These are phyloP conservation scores for Orgyia antiqua DNA, from an alignment of 2,888 invertebrate species.

Conservation along the genomic window DNA sequence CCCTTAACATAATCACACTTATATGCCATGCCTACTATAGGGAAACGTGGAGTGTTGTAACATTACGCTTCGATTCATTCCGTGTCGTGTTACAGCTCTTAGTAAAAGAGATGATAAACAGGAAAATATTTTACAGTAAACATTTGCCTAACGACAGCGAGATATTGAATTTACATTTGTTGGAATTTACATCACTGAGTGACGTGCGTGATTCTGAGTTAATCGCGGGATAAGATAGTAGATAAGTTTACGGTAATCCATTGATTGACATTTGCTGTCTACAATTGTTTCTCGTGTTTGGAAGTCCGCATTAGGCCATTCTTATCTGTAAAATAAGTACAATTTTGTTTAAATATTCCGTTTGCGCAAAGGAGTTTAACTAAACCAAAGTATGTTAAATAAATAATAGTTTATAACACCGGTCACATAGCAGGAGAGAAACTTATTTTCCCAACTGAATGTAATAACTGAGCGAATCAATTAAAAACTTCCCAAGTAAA, in stretches of 20 bases:
- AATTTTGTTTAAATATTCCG: too few species aligned
- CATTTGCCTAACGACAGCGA: conserved; percentile 6
- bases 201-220: conserved; percentile 24
- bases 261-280: too few species aligned
- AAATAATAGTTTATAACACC: conserved; percentile 10
- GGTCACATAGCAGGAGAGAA: conserved; percentile 13
- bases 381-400: conserved; percentile 4
- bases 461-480: conserved; percentile 42
- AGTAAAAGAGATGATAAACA: conserved; percentile 40
- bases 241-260: too few species aligned
- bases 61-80: conserved; percentile 42
- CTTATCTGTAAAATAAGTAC: too few species aligned
- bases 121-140: conserved; percentile 41
- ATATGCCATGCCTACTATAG: too few species aligned
- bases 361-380: too few species aligned
- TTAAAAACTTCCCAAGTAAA: conserved; percentile 49
- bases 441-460: conserved; percentile 25
- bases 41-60: too few species aligned
- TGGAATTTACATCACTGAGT: conserved; percentile 16
- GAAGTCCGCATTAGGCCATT: too few species aligned
- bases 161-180: conserved; percentile 13
- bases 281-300: too few species aligned
- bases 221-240: too few species aligned
- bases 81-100: conserved; percentile 40
- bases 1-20: conserved; percentile 22